phyloP scores from a whole-genome alignment of 2,888 invertebrate genomes.

The Tetramorium bicarinatum region DNA sequence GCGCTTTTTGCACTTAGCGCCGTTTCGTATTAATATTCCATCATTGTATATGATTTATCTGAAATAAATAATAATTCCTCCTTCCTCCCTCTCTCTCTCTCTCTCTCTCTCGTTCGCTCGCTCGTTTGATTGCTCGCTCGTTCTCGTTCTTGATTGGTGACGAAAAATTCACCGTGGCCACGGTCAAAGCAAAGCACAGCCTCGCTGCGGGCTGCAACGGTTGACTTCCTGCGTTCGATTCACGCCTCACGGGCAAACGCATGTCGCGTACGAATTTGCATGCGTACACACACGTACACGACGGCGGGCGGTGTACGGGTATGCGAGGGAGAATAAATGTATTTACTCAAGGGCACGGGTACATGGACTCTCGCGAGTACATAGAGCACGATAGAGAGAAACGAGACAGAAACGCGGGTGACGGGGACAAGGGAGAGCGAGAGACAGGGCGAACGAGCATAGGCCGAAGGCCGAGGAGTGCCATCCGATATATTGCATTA shows the following conservation, averaged over 20 bases:
- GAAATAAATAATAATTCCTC: neutral
- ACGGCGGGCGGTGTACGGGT: neutral
- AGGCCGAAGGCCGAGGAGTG: constrained; percentile 71
- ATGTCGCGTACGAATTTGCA: constrained; percentile 68
- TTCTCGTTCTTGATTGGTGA: neutral
- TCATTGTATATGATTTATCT: neutral
- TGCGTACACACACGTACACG: constrained; percentile 40
- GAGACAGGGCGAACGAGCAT: constrained; percentile 58
- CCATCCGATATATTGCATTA: constrained; percentile 79
- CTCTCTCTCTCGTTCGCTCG: neutral
- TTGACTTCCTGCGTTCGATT: constrained; percentile 62
- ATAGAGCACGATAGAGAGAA: constrained; percentile 55
- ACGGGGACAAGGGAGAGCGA: constrained; percentile 20
- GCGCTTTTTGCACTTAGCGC: neutral
- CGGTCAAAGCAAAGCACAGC: constrained; percentile 26
- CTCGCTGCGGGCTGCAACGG: constrained; percentile 40
- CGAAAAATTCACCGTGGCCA: constrained; percentile 27
- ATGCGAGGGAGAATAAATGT: constrained; percentile 65
- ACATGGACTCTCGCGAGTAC: constrained; percentile 60
- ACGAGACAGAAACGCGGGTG: constrained; percentile 43
- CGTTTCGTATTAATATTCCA: neutral
- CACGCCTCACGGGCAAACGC: constrained; percentile 64
- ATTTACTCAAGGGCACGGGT: constrained; percentile 70
- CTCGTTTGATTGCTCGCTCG: neutral
- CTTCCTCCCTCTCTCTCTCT: neutral